Conservation (phyloP, 2,113 vertebrate genomes). For the Phalacrocorax carbo region DNA sequence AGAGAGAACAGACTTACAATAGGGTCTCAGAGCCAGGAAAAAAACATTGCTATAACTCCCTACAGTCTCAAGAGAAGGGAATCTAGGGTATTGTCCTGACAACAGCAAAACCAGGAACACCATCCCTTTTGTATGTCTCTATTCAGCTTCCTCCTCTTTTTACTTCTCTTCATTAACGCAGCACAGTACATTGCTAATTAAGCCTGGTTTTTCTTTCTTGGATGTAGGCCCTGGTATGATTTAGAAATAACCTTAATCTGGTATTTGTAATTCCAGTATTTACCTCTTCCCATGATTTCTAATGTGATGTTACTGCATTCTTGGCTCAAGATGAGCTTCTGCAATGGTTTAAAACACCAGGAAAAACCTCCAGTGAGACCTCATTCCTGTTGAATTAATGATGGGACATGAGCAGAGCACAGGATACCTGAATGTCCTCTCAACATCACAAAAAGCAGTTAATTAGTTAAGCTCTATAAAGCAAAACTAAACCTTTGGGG, state of each 20-base stretch:
- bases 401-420: background rate
- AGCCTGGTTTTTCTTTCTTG: background rate
- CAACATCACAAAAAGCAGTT: background rate
- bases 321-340: background rate
- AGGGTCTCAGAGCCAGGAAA: background rate
- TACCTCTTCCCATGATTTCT: constrained; percentile 12
- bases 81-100: background rate
- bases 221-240: background rate
- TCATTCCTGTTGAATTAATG: background rate
- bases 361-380: background rate
- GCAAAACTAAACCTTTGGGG: background rate
- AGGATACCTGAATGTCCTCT: background rate
- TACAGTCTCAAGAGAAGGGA: background rate
- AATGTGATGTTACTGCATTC: background rate
- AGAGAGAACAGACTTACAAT: background rate
- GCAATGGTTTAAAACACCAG: background rate
- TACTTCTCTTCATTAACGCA: background rate
- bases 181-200: constrained; percentile 13
- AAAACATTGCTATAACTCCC: background rate
- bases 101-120: background rate
- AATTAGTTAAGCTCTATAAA: background rate
- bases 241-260: constrained; percentile 14
- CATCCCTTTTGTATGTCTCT: background rate
- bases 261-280: background rate
- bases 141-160: background rate